A percentile compares a stretch with the other conserved stretches of the same genome.
Evolutionary conservation across 2,888 invertebrate genomes (phyloP).

Genomic region (Scelioninae gen. 1): DNA sequence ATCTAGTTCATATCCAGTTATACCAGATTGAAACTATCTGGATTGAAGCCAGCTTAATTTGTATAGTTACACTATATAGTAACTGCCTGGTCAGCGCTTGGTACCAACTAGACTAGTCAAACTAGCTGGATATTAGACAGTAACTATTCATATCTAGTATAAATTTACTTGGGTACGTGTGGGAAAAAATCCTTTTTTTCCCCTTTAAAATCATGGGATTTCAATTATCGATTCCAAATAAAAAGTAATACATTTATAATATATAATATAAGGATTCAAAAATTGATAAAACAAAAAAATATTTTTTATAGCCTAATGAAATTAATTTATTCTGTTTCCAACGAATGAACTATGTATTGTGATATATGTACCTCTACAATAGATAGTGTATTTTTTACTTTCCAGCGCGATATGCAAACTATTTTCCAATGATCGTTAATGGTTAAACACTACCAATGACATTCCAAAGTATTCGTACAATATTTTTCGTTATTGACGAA

Average conservation of each 20-base stretch:
- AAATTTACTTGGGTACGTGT: no score
- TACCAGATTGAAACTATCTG: no score
- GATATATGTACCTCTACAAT: conserved; percentile 45
- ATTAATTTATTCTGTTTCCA: conserved; percentile 44
- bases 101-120: no score
- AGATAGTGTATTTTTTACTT: conserved; percentile 58
- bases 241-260: neutral
- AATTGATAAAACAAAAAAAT: conserved; percentile 36
- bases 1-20: no score
- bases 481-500: no score
- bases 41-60: no score
- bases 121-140: no score
- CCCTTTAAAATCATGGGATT: neutral
- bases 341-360: conserved; percentile 61
- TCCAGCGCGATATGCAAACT: conserved; percentile 50
- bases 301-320: conserved; percentile 55
- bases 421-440: conserved; percentile 51
- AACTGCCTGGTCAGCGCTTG: no score
- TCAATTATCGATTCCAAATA: neutral
- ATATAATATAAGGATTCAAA: conserved; percentile 38
- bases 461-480: no score
- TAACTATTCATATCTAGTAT: no score
- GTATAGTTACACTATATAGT: no score
- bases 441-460: conserved; percentile 22
- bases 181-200: no score